A percentile compares a stretch with the other conserved stretches of the same genome.
phyloP scores from a whole-genome alignment of 2,888 invertebrate genomes.

The Drosophila putrida region DNA sequence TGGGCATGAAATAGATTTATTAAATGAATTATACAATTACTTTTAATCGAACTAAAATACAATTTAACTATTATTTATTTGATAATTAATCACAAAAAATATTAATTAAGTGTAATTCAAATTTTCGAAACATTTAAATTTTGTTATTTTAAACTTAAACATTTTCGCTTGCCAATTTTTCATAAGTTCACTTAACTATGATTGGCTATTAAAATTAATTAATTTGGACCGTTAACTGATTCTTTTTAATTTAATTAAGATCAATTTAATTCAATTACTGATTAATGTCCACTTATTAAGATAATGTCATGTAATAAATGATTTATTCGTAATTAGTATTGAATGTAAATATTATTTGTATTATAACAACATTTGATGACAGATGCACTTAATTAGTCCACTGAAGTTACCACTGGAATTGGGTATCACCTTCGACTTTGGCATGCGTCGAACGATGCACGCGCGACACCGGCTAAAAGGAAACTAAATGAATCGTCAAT shows the following conservation, averaged over 20 bases:
- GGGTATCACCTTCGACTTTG: constrained; percentile 20
- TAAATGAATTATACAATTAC: background rate
- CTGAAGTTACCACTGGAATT: constrained; percentile 17
- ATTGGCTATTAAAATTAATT: background rate
- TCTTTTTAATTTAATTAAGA: background rate
- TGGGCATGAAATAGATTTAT: background rate
- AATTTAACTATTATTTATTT: background rate
- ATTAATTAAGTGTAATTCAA: background rate
- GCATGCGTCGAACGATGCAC: constrained; percentile 57
- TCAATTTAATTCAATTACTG: background rate
- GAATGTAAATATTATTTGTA: background rate
- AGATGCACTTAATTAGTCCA: constrained; percentile 35
- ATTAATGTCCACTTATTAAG: background rate
- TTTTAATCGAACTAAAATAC: background rate
- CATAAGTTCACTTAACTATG: background rate
- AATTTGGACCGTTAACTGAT: background rate
- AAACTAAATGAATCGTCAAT: constrained; percentile 67
- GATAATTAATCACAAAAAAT: background rate
- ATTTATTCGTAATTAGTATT: background rate
- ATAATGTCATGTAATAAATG: background rate
- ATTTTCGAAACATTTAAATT: background rate
- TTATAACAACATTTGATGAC: constrained; percentile 11
- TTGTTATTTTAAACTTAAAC: background rate
- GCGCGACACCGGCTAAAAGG: constrained; percentile 75
- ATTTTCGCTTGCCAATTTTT: background rate